Conservation (phyloP, 2,113 vertebrate genomes). For the Antennarius striatus region DNA sequence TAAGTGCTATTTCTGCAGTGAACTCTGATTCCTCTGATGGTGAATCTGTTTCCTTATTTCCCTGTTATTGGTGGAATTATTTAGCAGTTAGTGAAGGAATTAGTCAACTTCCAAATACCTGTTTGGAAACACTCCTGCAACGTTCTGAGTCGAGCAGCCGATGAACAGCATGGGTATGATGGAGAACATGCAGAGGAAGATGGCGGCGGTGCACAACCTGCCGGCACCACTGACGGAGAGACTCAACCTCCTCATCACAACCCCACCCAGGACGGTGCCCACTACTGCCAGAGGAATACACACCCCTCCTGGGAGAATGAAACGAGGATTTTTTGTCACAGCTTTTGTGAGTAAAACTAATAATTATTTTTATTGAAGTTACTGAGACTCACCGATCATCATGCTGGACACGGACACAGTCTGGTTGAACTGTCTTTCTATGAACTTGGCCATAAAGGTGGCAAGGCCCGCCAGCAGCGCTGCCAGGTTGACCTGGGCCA, state of each 20-base stretch:
- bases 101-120: constrained; percentile 24
- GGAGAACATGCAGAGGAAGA: constrained; percentile 73
- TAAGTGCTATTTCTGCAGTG: no score
- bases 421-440: constrained; percentile 89
- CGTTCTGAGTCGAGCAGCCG: constrained; percentile 85
- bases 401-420: constrained; percentile 85
- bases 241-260: constrained; percentile 82
- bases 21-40: neutral
- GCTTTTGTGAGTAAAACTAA: neutral
- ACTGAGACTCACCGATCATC: constrained; percentile 84
- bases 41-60: neutral
- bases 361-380: neutral
- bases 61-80: no score
- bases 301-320: constrained; percentile 75
- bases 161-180: constrained; percentile 85
- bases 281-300: constrained; percentile 84
- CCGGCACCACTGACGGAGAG: constrained; percentile 78
- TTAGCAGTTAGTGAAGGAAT: neutral
- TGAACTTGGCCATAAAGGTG: constrained; percentile 92
- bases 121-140: constrained; percentile 67
- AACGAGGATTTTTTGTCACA: neutral
- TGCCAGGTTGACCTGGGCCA: constrained; percentile 87
- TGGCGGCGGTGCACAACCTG: constrained; percentile 74
- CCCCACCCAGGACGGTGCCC: constrained; percentile 85
- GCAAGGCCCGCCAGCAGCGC: constrained; percentile 86